Evolutionary conservation across 2,888 invertebrate genomes (phyloP).

Genomic region (Euplagia quadripunctaria): DNA sequence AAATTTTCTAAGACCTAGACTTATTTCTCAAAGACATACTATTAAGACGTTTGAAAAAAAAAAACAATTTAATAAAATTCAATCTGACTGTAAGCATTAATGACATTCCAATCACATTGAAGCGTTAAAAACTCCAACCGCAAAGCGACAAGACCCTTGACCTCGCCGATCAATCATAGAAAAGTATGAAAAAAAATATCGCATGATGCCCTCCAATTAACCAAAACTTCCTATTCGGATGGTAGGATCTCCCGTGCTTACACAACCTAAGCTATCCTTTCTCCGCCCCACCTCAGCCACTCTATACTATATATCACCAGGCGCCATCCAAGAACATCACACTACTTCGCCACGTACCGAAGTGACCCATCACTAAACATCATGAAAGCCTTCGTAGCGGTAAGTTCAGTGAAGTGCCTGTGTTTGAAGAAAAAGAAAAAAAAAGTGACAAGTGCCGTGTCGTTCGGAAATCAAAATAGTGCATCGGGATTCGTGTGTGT

Average conservation of each 20-base stretch:
- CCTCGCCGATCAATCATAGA: conserved; percentile 55
- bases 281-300: conserved; percentile 82
- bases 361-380: conserved; percentile 83
- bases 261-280: conserved; percentile 84
- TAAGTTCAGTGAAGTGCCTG: conserved; percentile 79
- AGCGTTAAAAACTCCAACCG: conserved; percentile 18
- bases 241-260: conserved; percentile 81
- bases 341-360: conserved; percentile 80
- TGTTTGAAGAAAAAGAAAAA: conserved; percentile 56
- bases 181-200: conserved; percentile 60
- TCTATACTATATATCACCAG: conserved; percentile 80
- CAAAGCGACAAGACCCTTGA: conserved; percentile 59
- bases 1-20: background rate
- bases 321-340: conserved; percentile 74
- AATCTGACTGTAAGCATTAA: conserved; percentile 20
- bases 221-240: conserved; percentile 78
- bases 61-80: background rate
- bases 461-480: conserved; percentile 78
- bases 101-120: conserved; percentile 8
- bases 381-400: conserved; percentile 87
- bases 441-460: conserved; percentile 78
- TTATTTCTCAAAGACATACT: background rate
- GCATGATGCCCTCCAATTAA: conserved; percentile 80
- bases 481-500: conserved; percentile 60
- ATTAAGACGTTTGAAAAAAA: background rate